Evolutionary conservation across 2,888 invertebrate species (phyloP), one percentile per base, ranked within the genome.

Genomic region (Zygaena filipendulae): DNA sequence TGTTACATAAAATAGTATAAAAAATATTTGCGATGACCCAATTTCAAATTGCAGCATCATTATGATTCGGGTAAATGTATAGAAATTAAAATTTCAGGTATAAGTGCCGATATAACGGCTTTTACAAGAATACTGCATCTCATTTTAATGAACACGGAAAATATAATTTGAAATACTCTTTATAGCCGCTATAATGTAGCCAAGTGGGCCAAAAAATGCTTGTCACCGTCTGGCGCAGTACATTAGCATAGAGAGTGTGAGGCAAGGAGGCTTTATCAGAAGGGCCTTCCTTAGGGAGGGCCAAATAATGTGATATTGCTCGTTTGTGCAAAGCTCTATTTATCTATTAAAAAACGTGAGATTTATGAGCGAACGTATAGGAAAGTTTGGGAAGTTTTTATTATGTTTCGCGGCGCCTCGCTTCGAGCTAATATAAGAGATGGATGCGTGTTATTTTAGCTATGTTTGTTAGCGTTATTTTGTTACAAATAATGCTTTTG

Each of bases 261-360:
- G 79, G 71, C 51, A 56, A 66, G 74, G 72, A 64, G 75, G 70
- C 56, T 72, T 75, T 77, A 77, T 77, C 79, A 74, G 66, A 60
- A 74, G 74, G 72, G 72, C 75, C 77, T 71, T 77, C 75, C 75
- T 72, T 70, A 69, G 75, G 74, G 79, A 70, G 77, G 68, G 57
- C 72, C 75, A 71, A 75, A 79, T 77, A 77, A 79, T 77, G 75
- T 60, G 74, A 79, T 79, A 79, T 77, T 77, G 75, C 79, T 77
- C 77, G 79, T 79, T 79, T 77, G 72, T 68, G 75, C 70, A 67
- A 70, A 70, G 70, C 61, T 71, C 79, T 79, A 79, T 79, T 79
- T 79, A 79, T 79, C 79, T 79, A 79, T 79, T 79, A 77, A 79
- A 75, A 79, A 79, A 74, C 70, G 69, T 43, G 50, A 70, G 71